Evolutionary conservation across 2,888 invertebrate species (phyloP).

Genomic region (Ypsolopha scabrella): DNA sequence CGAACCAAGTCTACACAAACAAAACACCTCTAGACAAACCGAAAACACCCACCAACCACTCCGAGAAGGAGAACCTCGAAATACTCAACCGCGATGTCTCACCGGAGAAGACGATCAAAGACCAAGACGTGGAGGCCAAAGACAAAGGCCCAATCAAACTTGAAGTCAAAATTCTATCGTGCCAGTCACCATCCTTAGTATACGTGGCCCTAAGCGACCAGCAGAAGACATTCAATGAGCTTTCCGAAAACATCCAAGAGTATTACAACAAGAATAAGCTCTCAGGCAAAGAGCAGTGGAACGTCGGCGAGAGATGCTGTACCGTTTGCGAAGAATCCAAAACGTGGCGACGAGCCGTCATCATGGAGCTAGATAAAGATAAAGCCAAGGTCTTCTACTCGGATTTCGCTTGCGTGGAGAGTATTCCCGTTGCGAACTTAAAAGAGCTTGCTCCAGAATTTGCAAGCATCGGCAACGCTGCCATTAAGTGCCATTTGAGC

Average conservation of each 20-base stretch:
- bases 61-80: constrained; percentile 18
- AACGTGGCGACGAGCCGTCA: constrained; percentile 73
- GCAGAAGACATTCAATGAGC: constrained; percentile 45
- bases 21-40: constrained; percentile 26
- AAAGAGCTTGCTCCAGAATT: constrained; percentile 65
- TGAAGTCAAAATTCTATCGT: constrained; percentile 58
- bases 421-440: constrained; percentile 37
- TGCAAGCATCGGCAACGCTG: constrained; percentile 61
- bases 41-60: constrained; percentile 13
- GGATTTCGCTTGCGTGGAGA: constrained; percentile 74
- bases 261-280: constrained; percentile 42
- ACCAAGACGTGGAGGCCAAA: constrained; percentile 35
- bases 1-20: constrained; percentile 29
- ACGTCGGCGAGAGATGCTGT: constrained; percentile 58
- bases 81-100: constrained; percentile 18
- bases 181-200: constrained; percentile 69
- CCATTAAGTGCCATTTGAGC: constrained; percentile 76
- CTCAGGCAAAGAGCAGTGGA: constrained; percentile 45
- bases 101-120: constrained; percentile 14
- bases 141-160: constrained; percentile 63
- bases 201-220: constrained; percentile 69
- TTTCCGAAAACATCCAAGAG: constrained; percentile 67
- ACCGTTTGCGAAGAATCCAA: constrained; percentile 52
- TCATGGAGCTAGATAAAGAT: constrained; percentile 40
- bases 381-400: constrained; percentile 71